Percentiles rank a stretch among this genome's conserved stretches.
phyloP scores from a whole-genome alignment of 1,140 invertebrate species.

The Eriocheir sinensis region DNA sequence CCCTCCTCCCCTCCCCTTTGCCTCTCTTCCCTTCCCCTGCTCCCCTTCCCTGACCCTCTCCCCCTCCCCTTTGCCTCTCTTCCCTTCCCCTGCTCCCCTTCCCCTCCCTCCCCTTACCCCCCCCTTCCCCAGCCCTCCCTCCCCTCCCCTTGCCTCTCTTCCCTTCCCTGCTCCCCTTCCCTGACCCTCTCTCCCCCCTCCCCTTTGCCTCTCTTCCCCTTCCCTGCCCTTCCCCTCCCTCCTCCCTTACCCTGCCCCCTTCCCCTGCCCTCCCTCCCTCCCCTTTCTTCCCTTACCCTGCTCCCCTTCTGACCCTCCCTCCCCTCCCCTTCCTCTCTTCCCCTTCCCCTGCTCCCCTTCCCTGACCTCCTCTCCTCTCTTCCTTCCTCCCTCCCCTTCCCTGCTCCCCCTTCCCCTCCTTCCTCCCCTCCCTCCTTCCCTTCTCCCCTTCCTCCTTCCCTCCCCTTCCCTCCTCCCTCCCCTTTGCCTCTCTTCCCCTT shows the following conservation, averaged over 20 bases:
- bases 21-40: background rate
- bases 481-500: too few species aligned
- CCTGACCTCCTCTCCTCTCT: too few species aligned
- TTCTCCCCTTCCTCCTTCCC: background rate
- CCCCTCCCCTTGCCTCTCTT: background rate
- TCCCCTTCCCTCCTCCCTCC: background rate
- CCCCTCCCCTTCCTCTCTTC: background rate
- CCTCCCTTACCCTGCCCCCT: too few species aligned
- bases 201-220: background rate
- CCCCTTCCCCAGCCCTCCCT: background rate
- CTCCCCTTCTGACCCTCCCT: background rate
- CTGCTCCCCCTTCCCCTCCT: background rate
- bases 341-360: background rate
- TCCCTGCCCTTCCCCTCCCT: background rate
- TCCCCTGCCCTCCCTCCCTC: background rate
- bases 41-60: background rate
- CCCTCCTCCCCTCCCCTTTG: too few species aligned
- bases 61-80: background rate
- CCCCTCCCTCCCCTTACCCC: background rate
- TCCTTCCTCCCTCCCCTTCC: background rate
- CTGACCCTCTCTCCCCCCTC: background rate
- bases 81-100: background rate
- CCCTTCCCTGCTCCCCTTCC: too few species aligned
- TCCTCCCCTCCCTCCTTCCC: too few species aligned
- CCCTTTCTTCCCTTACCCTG: too few species aligned